Conservation (phyloP, 2,888 invertebrate species). For the Limnephilus rhombicus region DNA sequence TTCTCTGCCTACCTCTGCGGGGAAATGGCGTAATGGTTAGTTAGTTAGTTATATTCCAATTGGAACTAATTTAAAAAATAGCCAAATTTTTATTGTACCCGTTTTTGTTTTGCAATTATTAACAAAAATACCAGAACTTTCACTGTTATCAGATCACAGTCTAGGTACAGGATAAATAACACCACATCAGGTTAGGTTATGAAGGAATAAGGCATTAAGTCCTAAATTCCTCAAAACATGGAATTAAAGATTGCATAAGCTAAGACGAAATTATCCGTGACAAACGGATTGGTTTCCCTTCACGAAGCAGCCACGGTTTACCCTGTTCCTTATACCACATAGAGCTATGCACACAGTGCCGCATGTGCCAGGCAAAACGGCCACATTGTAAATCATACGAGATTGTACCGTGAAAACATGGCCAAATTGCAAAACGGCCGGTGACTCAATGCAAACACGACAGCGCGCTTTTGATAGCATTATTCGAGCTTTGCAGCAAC, state of each 20-base stretch:
- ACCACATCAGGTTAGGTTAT: neutral
- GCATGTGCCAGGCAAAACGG: slow-evolving; percentile 24
- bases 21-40: too few species aligned
- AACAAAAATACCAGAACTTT: neutral
- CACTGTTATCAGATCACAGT: neutral
- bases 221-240: slow-evolving; percentile 12
- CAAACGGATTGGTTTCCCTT: slow-evolving; percentile 40
- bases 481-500: neutral
- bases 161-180: neutral
- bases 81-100: neutral
- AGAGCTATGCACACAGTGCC: neutral
- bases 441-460: slow-evolving; percentile 42
- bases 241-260: slow-evolving; percentile 43
- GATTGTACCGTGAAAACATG: slow-evolving; percentile 39
- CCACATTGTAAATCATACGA: slow-evolving; percentile 35
- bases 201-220: neutral
- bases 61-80: neutral
- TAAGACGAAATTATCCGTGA: slow-evolving; percentile 47
- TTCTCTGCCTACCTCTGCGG: too few species aligned
- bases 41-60: neutral
- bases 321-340: neutral
- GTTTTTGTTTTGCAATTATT: neutral
- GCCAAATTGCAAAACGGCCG: slow-evolving; percentile 42
- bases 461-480: neutral
- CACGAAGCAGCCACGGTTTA: slow-evolving; percentile 3